These are phyloP conservation scores for Sipha maydis DNA, from an alignment of 2,888 invertebrate genomes.

Conservation along the genomic window DNA sequence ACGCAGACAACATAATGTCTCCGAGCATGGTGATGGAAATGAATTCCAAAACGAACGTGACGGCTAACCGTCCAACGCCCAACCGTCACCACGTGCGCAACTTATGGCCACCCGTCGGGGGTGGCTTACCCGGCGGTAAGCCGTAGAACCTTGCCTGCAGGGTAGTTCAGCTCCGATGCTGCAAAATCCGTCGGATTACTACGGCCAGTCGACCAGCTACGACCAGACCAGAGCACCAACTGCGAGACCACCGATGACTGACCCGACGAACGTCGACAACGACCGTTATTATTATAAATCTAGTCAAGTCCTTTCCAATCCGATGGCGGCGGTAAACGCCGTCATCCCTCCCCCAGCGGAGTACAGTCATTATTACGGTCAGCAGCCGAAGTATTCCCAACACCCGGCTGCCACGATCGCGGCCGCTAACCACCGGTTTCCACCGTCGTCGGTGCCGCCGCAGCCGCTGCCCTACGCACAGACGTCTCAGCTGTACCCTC, in stretches of 20 bases:
- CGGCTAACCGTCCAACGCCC: neutral
- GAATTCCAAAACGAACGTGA: neutral
- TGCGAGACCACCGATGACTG: neutral
- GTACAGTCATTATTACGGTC: neutral
- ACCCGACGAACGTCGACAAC: neutral
- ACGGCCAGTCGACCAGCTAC: slow-evolving; percentile 28
- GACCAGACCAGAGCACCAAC: neutral
- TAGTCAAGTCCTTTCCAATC: slow-evolving; percentile 44
- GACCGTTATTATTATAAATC: slow-evolving; percentile 46
- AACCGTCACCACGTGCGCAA: slow-evolving; percentile 40
- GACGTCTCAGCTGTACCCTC: neutral
- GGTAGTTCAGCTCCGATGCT: neutral
- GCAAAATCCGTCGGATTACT: slow-evolving; percentile 7
- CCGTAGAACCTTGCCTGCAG: slow-evolving; percentile 16
- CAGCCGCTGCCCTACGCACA: neutral
- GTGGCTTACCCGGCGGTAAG: slow-evolving; percentile 56
- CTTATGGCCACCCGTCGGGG: slow-evolving; percentile 49
- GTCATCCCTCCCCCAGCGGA: neutral
- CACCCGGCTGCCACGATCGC: neutral
- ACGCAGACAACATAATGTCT: slow-evolving; percentile 22
- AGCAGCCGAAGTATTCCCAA: slow-evolving; percentile 14
- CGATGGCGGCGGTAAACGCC: neutral
- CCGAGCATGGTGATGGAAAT: slow-evolving; percentile 47
- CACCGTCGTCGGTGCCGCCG: neutral
- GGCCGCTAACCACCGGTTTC: neutral